Conservation (phyloP, 2,113 vertebrate genomes). For the Pleuronectes platessa region DNA sequence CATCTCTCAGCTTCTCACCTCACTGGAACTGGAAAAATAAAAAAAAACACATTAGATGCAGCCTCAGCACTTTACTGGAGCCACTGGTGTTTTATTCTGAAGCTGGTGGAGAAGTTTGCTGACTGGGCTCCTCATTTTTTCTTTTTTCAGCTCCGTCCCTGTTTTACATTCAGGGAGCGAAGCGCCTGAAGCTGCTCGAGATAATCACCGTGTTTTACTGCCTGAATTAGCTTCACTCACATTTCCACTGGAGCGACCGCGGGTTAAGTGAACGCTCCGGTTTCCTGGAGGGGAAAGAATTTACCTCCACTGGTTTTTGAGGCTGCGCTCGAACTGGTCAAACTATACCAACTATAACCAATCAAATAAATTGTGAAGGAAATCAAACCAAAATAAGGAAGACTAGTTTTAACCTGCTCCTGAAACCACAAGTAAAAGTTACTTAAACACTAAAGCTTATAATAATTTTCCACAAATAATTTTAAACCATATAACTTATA, state of each 20-base stretch:
- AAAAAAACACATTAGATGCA: not conserved
- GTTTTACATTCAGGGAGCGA: conserved; percentile 29
- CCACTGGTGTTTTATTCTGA: not conserved
- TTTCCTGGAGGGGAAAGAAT: not conserved
- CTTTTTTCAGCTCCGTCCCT: not conserved
- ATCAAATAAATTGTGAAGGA: no score
- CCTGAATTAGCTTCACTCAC: conserved; percentile 16
- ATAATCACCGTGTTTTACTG: conserved; percentile 9
- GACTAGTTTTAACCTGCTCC: no score
- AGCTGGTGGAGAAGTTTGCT: not conserved
- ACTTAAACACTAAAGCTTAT: no score
- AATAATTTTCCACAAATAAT: no score
- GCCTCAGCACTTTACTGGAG: not conserved
- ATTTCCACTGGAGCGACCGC: not conserved
- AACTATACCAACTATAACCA: no score
- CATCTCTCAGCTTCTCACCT: not conserved
- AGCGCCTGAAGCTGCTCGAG: conserved; percentile 9
- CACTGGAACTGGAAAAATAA: not conserved
- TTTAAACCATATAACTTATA: no score
- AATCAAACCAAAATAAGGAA: no score
- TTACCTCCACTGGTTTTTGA: not conserved
- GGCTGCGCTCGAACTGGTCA: no score
- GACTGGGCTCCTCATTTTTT: not conserved
- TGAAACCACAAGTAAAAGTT: no score
- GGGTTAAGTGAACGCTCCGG: not conserved